Base-by-base conservation (phyloP, 92 coral and sea anemone species). In the Porites cylindrica region DNA sequence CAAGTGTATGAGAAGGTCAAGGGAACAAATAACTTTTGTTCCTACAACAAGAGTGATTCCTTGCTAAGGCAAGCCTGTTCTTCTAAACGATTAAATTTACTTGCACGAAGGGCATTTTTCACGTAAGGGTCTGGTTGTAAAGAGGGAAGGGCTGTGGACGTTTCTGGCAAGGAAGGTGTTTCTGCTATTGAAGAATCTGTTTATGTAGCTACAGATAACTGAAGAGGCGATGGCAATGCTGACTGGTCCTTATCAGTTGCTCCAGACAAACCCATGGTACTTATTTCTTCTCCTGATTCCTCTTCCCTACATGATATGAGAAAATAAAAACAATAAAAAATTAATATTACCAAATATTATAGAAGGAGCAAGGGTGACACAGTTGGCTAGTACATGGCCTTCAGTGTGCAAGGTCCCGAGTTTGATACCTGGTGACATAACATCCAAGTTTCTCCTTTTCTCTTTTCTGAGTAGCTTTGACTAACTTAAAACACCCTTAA, bases 21-120 rank as follows among this genome's bases (percentile, higher is more conserved):
- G 75, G 58, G 88, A 84, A 43, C 74, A 84, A 18, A 84, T 10
- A 23, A 84, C 71, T 43, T 84, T 75, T 62, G 62, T 74, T 75
- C 65, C 65, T 10, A 18, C 38, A 9, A 75, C 78, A n/a, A 70
- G 52, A 29, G 75, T 26, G n/a, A 70, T 29, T 75, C 78, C 26
- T 5, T 51, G n/a, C 54, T 75, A 14, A 75, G 78, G 10, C 54
- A 38, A 13, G 63, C 43, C 43, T 75, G 62, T 16, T 75, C 78
- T 54, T 54, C 75, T 53, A 70, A 29, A 2, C 64, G 18, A n/a
- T 75, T 75, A 16, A 75, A 20, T 51, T 75, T 75, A 21, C 63
- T 75, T 53, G 78, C 60, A 9, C 64, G 43, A 38, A 70, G 43
- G 8, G 78, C 77, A 47, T 51, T 47, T 50, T 73, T 73, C 61